Percentiles rank a stretch among this genome's conserved stretches.
phyloP scores from a whole-genome alignment of 2,797 vertebrate species.

The Enteromius anoplus region DNA sequence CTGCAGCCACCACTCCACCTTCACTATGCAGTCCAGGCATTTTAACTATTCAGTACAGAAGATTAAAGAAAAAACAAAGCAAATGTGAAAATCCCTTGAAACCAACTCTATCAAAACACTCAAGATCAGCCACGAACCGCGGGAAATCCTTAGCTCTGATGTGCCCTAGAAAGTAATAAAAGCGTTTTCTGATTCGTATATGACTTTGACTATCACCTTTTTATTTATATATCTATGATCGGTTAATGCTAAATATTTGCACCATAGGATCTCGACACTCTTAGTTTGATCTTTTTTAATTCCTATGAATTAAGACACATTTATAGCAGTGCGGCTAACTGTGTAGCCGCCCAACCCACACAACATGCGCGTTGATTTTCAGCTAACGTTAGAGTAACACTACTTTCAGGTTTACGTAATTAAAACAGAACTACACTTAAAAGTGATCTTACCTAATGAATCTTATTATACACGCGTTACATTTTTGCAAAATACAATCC shows the following conservation, averaged over 20 bases:
- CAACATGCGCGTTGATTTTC: conserved; percentile 23
- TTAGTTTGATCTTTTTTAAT: not conserved
- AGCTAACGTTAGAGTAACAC: not conserved
- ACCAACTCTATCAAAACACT: not conserved
- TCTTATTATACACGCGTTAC: conserved; percentile 43
- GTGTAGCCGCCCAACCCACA: conserved; percentile 38
- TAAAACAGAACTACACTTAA: too few species aligned
- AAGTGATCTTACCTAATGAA: conserved; percentile 55
- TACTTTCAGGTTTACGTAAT: conserved; percentile 1
- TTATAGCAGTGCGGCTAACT: conserved; percentile 25
- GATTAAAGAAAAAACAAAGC: not conserved
- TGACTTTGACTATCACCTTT: not conserved
- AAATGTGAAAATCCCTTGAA: not conserved
- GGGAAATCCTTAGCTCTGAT: not conserved
- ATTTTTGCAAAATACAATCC: not conserved
- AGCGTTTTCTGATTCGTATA: not conserved
- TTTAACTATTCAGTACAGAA: conserved; percentile 43
- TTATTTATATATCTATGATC: not conserved
- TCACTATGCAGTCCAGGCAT: conserved; percentile 89
- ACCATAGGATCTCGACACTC: not conserved
- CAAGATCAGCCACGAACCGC: not conserved
- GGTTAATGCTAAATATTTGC: not conserved
- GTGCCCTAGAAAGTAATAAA: not conserved
- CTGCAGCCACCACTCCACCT: conserved; percentile 70
- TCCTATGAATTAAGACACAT: not conserved